Percentiles rank a stretch among this genome's conserved stretches.
These are phyloP conservation scores for Brachylomia viminalis DNA, from an alignment of 2,888 invertebrate species.

Conservation along the genomic window DNA sequence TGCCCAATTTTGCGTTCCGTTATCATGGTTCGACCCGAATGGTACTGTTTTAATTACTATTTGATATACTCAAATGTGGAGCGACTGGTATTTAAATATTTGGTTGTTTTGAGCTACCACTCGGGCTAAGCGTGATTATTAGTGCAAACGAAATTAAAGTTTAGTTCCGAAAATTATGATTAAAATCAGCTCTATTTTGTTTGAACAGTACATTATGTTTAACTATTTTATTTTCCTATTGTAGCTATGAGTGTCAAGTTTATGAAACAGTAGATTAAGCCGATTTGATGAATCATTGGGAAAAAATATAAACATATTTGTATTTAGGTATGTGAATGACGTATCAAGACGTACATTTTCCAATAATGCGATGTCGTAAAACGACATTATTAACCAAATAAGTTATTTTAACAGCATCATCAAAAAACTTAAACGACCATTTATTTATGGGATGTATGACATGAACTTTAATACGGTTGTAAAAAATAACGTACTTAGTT, in stretches of 20 bases:
- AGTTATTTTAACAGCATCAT: conserved; percentile 9
- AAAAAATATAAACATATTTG: background rate
- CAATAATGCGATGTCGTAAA: background rate
- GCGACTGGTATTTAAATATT: conserved; percentile 24
- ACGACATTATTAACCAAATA: conserved; percentile 10
- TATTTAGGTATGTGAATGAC: background rate
- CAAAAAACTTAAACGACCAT: conserved; percentile 4
- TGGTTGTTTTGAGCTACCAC: conserved; percentile 39
- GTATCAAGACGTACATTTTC: no score
- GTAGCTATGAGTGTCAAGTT: background rate
- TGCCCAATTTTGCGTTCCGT: conserved; percentile 48
- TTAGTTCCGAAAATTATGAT: conserved; percentile 22
- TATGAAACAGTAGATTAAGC: background rate
- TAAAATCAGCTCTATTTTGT: conserved; percentile 16
- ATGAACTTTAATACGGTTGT: conserved; percentile 18
- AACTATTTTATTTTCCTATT: background rate
- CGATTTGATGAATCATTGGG: background rate
- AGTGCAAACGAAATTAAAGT: conserved; percentile 47
- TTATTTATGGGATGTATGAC: conserved; percentile 10
- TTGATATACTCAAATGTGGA: conserved; percentile 52
- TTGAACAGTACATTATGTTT: conserved; percentile 7
- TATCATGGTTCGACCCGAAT: conserved; percentile 38
- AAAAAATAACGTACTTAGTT: conserved; percentile 1
- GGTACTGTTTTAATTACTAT: conserved; percentile 57
- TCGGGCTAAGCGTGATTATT: conserved; percentile 37